These are phyloP conservation scores for Nycticebus coucang DNA, from an alignment of 2,113 vertebrate species.

Conservation along the genomic window DNA sequence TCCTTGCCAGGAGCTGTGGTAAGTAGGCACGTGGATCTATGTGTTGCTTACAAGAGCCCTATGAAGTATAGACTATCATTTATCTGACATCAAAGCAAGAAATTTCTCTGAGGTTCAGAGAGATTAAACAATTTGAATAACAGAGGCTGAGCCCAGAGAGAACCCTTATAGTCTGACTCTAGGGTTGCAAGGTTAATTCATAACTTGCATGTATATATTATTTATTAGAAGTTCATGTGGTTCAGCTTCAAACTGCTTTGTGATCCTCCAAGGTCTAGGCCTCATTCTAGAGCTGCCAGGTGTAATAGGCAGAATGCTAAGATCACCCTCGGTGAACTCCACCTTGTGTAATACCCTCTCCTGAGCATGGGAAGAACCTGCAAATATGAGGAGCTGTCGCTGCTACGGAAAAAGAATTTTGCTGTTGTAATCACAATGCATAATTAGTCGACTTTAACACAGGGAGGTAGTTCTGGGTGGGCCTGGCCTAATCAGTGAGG, in stretches of 20 bases:
- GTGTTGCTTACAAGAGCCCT: neutral
- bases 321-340: neutral
- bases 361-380: neutral
- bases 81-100: neutral
- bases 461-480: neutral
- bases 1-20: neutral
- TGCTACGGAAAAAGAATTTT: neutral
- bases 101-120: neutral
- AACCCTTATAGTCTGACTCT: accelerated
- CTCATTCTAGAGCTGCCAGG: neutral
- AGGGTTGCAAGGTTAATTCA: neutral
- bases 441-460: neutral
- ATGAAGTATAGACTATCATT: accelerated
- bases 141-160: neutral
- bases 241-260: neutral
- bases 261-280: neutral
- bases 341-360: neutral
- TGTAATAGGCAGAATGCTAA: neutral
- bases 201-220: neutral
- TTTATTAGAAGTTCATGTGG: neutral
- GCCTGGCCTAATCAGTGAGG: neutral
- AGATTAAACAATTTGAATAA: neutral
- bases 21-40: neutral
- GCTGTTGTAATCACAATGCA: neutral
- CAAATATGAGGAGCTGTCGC: neutral